A percentile compares a stretch with the other conserved stretches of the same genome.
phyloP scores from a whole-genome alignment of 2,888 invertebrate genomes.

The Cheilosia pagana region DNA sequence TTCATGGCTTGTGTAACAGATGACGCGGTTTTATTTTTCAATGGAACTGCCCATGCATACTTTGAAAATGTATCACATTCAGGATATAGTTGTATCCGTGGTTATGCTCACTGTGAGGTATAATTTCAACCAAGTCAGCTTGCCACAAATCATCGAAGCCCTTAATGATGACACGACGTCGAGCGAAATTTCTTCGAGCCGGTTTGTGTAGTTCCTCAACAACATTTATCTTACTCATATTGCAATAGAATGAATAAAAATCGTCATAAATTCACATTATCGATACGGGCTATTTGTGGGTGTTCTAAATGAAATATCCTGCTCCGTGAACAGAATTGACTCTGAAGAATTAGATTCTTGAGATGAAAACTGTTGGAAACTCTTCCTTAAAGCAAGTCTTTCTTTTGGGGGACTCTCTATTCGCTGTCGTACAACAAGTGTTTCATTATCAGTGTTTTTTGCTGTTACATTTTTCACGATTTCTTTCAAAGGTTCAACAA shows the following conservation, averaged over 20 bases:
- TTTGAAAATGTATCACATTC: constrained; percentile 1
- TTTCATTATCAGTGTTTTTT: too few species aligned
- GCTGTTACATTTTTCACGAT: too few species aligned
- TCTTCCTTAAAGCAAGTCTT: background rate
- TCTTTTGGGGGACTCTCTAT: too few species aligned
- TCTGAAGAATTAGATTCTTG: background rate
- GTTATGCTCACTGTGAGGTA: background rate
- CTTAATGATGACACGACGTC: too few species aligned
- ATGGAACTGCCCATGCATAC: constrained; percentile 14
- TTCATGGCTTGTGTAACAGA: constrained; percentile 17
- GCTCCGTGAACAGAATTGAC: background rate
- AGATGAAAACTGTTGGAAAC: background rate
- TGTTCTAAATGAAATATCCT: constrained; percentile 6
- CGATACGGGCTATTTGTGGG: background rate
- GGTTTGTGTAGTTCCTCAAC: too few species aligned
- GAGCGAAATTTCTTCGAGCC: too few species aligned
- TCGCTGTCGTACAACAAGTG: too few species aligned
- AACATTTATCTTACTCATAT: too few species aligned
- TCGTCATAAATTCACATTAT: too few species aligned
- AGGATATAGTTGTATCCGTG: background rate
- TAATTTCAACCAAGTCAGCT: background rate
- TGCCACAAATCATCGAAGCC: background rate
- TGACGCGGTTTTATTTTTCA: constrained; percentile 26
- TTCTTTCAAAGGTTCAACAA: too few species aligned
- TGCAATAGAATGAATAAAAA: too few species aligned